Evolutionary conservation across 2,797 vertebrate species (phyloP).

Genomic region (Propithecus perrieri): DNA sequence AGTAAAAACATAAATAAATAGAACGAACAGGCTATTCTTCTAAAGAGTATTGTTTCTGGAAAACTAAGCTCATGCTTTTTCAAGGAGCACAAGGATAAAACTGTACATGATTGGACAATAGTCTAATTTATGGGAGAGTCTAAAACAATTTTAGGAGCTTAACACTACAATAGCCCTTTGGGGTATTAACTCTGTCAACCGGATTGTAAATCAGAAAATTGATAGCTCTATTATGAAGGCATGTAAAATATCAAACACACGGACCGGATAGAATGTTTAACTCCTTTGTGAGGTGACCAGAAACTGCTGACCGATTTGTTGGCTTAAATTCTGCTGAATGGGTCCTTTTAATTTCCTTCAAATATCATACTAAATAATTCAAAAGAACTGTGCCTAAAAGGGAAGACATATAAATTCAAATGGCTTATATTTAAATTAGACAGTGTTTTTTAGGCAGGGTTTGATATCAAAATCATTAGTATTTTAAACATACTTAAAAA

Average conservation of each 20-base stretch:
- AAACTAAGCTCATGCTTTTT: slow-evolving; percentile 49
- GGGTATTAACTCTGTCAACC: slow-evolving; percentile 69
- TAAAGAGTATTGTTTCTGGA: slow-evolving; percentile 53
- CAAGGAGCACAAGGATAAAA: slow-evolving; percentile 49
- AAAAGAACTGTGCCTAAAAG: slow-evolving; percentile 49
- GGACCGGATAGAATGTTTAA: slow-evolving; percentile 70
- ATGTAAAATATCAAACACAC: slow-evolving; percentile 76
- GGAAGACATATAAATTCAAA: slow-evolving; percentile 44
- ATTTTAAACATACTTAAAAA: background rate
- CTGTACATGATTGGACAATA: slow-evolving; percentile 50
- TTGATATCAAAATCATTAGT: slow-evolving; percentile 45
- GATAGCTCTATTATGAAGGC: slow-evolving; percentile 75
- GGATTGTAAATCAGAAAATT: slow-evolving; percentile 77
- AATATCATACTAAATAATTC: slow-evolving; percentile 64
- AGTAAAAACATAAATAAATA: background rate
- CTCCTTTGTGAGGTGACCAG: slow-evolving; percentile 74
- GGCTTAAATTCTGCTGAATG: slow-evolving; percentile 71
- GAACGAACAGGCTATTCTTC: background rate
- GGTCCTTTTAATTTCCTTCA: slow-evolving; percentile 69
- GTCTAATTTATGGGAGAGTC: slow-evolving; percentile 71
- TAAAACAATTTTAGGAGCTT: slow-evolving; percentile 80
- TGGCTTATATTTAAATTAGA: slow-evolving; percentile 6
- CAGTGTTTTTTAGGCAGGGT: slow-evolving; percentile 25
- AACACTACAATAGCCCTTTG: slow-evolving; percentile 70
- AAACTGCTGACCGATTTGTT: slow-evolving; percentile 77